Evolutionary conservation across 2,797 vertebrate species (phyloP).

Genomic region (Hippoglossus hippoglossus): DNA sequence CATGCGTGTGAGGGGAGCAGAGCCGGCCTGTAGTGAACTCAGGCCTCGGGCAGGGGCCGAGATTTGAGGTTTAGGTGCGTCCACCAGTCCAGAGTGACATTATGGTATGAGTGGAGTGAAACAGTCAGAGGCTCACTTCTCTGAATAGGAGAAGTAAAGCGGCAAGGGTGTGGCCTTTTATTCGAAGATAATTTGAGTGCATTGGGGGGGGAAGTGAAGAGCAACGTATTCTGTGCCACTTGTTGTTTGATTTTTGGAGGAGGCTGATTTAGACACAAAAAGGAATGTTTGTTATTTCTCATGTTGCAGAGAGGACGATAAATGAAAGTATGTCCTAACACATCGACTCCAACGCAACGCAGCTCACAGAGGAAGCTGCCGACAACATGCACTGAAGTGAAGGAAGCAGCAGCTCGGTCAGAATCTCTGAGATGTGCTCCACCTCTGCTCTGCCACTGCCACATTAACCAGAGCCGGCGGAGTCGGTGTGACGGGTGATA

Average conservation of each 20-base stretch:
- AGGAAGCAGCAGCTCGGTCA: slow-evolving; percentile 30
- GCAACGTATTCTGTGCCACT: slow-evolving; percentile 20
- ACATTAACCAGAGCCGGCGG: slow-evolving; percentile 43
- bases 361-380: slow-evolving; percentile 50
- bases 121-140: slow-evolving; percentile 16
- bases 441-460: slow-evolving; percentile 14
- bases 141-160: slow-evolving; percentile 63
- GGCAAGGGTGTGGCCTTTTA: slow-evolving; percentile 77
- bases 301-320: slow-evolving; percentile 49
- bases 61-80: slow-evolving; percentile 11
- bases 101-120: slow-evolving; percentile 30
- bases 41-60: background rate
- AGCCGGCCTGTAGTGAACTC: background rate
- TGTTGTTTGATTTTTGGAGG: slow-evolving; percentile 20
- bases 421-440: slow-evolving; percentile 55
- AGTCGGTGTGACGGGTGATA: slow-evolving; percentile 8
- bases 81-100: slow-evolving; percentile 5
- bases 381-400: slow-evolving; percentile 54
- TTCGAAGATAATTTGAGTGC: slow-evolving; percentile 58
- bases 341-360: slow-evolving; percentile 23
- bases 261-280: background rate
- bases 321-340: slow-evolving; percentile 40
- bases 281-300: slow-evolving; percentile 22
- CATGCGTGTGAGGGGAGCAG: slow-evolving; percentile 33
- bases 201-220: slow-evolving; percentile 62